phyloP scores from a whole-genome alignment of 2,113 vertebrate species.

The Genyomyrus donnyi region DNA sequence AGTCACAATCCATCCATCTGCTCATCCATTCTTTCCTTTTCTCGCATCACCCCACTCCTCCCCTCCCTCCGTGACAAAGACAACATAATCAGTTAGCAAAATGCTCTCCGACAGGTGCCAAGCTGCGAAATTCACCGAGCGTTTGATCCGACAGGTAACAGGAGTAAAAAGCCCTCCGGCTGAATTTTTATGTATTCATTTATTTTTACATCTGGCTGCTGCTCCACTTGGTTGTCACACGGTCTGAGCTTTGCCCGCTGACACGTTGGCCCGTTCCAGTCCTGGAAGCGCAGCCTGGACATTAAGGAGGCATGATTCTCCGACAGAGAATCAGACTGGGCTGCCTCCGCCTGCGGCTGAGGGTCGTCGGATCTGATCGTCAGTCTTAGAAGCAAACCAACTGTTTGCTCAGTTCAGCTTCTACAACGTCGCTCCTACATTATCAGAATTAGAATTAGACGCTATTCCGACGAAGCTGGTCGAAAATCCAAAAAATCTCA shows the following conservation, averaged over 20 bases:
- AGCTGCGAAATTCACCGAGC: conserved; percentile 37
- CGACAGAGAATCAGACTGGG: not conserved
- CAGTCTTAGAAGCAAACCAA: not conserved
- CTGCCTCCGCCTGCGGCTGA: not conserved
- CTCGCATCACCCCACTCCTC: too few species aligned
- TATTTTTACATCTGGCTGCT: not conserved
- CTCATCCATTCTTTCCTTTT: not conserved
- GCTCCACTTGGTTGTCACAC: not conserved
- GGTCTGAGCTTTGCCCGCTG: not conserved
- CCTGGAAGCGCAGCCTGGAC: not conserved
- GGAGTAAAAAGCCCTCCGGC: conserved; percentile 38
- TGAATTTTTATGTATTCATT: not conserved
- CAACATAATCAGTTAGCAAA: conserved; percentile 42
- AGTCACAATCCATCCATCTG: not conserved
- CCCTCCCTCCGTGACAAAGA: conserved; percentile 16
- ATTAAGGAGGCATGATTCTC: not conserved
- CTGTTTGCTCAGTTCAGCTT: not conserved
- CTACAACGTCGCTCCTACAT: not conserved
- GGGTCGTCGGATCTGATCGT: not conserved
- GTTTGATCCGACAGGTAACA: conserved; percentile 53
- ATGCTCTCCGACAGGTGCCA: conserved; percentile 41
- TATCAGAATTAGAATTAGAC: not conserved
- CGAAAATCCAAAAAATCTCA: not conserved
- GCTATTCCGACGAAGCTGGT: not conserved
- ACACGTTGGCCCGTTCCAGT: not conserved